A percentile compares a stretch with the other conserved stretches of the same genome.
Conservation (phyloP, 2,113 vertebrate species). For the Lethenteron reissneri region DNA sequence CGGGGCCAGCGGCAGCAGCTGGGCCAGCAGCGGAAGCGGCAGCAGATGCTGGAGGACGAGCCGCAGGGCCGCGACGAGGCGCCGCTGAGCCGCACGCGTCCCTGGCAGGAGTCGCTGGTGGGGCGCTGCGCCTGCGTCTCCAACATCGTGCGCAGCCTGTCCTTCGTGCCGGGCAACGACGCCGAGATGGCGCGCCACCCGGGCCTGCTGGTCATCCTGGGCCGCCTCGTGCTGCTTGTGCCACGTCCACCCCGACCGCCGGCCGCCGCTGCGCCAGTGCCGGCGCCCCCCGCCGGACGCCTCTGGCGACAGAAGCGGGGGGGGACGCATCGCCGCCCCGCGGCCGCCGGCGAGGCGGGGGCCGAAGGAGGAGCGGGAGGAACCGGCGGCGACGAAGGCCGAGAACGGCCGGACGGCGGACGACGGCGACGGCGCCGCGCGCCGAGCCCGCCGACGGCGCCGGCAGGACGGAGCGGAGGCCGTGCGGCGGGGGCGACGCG, state of each 20-base stretch:
- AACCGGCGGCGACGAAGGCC: slow-evolving; percentile 13
- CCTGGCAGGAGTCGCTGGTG: slow-evolving; percentile 88
- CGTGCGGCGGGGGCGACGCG: no score
- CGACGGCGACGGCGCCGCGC: slow-evolving; percentile 31
- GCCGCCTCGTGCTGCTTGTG: slow-evolving; percentile 83
- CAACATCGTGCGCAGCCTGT: slow-evolving; percentile 91
- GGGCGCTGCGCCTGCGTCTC: slow-evolving; percentile 83
- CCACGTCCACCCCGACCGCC: slow-evolving; percentile 83
- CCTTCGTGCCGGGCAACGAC: slow-evolving; percentile 88
- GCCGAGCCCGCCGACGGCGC: no score
- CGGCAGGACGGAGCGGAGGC: not conserved
- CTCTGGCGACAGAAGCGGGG: not conserved
- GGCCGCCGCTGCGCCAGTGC: slow-evolving; percentile 25
- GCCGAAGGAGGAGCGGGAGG: slow-evolving; percentile 85
- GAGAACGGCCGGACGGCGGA: slow-evolving; percentile 33
- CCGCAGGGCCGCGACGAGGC: slow-evolving; percentile 95
- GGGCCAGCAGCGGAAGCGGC: slow-evolving; percentile 18
- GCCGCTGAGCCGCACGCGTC: slow-evolving; percentile 57
- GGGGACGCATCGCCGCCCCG: no score
- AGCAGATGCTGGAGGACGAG: slow-evolving; percentile 75
- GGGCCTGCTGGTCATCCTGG: slow-evolving; percentile 70
- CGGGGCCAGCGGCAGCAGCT: not conserved
- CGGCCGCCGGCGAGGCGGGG: slow-evolving; percentile 57
- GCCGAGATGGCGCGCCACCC: slow-evolving; percentile 95
- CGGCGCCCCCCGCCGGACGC: not conserved